A percentile compares a stretch with the other conserved stretches of the same genome.
Evolutionary conservation across 2,888 invertebrate genomes (phyloP).

Genomic region (Rhamnusium bicolor): DNA sequence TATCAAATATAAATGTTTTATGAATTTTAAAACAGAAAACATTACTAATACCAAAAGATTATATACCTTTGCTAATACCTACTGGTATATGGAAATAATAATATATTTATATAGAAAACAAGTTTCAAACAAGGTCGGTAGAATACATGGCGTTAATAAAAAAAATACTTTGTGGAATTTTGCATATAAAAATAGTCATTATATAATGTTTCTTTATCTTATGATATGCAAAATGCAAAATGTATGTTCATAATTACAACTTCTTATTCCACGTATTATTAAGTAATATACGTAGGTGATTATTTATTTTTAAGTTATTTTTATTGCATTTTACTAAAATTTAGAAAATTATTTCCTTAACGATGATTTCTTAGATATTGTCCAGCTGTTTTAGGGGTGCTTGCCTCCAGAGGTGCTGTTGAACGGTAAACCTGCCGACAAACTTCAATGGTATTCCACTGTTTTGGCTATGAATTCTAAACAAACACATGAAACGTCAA

Average conservation of each 20-base stretch:
- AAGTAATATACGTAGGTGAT: background rate
- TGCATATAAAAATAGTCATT: conserved; percentile 9
- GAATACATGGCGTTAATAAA: conserved; percentile 33
- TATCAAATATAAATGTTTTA: conserved; percentile 19
- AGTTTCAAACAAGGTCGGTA: conserved; percentile 54
- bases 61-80: too few species aligned
- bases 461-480: too few species aligned
- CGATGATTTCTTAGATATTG: too few species aligned
- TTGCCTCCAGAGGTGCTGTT: too few species aligned
- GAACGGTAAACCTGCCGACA: too few species aligned
- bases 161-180: conserved; percentile 22
- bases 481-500: too few species aligned
- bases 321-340: too few species aligned
- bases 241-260: background rate
- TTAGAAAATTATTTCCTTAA: too few species aligned
- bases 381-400: too few species aligned
- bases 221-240: background rate
- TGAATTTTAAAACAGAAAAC: conserved; percentile 30
- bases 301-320: too few species aligned
- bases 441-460: too few species aligned
- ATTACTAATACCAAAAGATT: conserved; percentile 39
- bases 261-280: background rate
- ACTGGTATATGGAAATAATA: conserved; percentile 38
- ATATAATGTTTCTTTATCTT: conserved; percentile 1
- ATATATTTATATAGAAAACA: conserved; percentile 46